Evolutionary conservation across 2,797 vertebrate genomes (phyloP).

Genomic region (Iguana delicatissima): DNA sequence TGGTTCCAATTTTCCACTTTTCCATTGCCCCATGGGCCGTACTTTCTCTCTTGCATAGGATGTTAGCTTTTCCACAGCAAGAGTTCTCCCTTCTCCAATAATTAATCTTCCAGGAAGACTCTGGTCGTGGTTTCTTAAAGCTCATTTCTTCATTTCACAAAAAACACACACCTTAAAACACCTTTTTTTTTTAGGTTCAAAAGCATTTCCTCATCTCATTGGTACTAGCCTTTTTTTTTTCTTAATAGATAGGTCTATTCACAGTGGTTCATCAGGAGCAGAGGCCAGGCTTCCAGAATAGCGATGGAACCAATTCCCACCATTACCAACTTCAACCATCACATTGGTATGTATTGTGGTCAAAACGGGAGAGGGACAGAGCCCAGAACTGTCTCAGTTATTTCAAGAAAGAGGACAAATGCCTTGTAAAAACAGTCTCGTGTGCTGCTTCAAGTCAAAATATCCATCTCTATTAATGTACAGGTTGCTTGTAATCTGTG

Average conservation of each 20-base stretch:
- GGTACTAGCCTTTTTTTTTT: constrained; percentile 17
- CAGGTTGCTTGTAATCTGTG: background rate
- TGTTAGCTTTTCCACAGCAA: background rate
- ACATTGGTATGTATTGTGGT: background rate
- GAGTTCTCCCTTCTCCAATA: background rate
- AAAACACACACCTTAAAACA: background rate
- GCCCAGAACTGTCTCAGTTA: background rate
- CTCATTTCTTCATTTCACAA: background rate
- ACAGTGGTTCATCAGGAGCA: constrained; percentile 6
- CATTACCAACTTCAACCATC: background rate
- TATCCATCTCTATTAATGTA: background rate
- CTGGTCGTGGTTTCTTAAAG: constrained; percentile 13
- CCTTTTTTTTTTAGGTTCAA: constrained; percentile 17
- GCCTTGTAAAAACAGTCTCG: background rate
- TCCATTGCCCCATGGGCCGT: background rate
- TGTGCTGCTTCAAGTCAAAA: background rate
- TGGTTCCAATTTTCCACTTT: fast-evolving
- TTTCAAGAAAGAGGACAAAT: background rate
- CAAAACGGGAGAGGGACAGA: background rate
- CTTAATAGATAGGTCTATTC: background rate
- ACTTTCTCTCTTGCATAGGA: background rate
- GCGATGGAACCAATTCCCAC: no score
- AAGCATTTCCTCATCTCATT: constrained; percentile 34
- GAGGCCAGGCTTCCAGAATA: background rate
- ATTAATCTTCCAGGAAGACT: background rate